Evolutionary conservation across 2,113 vertebrate species (phyloP).

Genomic region (Aramus guarauna): DNA sequence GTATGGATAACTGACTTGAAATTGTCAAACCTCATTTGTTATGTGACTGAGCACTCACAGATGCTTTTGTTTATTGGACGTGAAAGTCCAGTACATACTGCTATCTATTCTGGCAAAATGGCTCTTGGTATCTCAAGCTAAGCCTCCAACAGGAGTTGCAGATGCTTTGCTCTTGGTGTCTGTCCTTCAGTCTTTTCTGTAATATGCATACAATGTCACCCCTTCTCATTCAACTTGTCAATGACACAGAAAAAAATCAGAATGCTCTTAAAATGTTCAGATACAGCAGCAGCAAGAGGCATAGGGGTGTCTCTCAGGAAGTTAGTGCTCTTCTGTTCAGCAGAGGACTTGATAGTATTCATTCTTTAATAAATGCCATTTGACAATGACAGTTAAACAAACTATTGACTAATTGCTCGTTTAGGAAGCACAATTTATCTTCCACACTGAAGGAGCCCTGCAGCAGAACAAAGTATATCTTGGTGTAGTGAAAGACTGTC

Average conservation of each 20-base stretch:
- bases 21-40: not conserved
- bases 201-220: not conserved
- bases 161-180: not conserved
- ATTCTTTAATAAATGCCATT: not conserved
- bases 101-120: not conserved
- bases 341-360: not conserved
- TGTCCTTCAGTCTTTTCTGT: not conserved
- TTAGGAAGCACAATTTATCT: not conserved
- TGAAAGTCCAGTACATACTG: not conserved
- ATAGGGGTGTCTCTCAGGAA: not conserved
- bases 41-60: not conserved
- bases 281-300: not conserved
- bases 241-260: not conserved
- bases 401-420: not conserved
- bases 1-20: not conserved
- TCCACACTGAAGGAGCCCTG: not conserved
- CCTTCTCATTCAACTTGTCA: not conserved
- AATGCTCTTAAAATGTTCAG: not conserved
- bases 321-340: not conserved
- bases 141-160: not conserved
- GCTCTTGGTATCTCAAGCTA: not conserved
- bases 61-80: not conserved
- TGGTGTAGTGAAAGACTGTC: not conserved
- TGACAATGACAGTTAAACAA: not conserved
- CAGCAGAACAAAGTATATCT: not conserved